A percentile compares a stretch with the other conserved stretches of the same genome.
These are phyloP conservation scores for Graptemys geographica DNA, from an alignment of 2,797 vertebrate species.

Conservation along the genomic window DNA sequence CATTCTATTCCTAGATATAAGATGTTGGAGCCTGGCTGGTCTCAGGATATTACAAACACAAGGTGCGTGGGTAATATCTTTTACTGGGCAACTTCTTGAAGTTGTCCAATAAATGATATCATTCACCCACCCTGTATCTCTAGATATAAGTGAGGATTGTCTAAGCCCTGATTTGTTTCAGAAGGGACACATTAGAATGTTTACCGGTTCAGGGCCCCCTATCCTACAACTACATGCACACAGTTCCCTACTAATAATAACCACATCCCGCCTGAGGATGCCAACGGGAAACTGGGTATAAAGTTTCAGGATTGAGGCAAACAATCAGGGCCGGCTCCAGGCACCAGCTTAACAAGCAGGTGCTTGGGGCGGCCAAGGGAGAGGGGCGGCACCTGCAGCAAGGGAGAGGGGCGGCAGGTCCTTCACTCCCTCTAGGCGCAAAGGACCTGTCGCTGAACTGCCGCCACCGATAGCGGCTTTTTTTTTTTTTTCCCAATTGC, in stretches of 20 bases:
- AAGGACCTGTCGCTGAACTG: too few relatives aligned
- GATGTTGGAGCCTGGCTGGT: not conserved
- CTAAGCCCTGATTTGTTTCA: not conserved
- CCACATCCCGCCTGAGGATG: not conserved
- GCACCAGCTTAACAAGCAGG: too few relatives aligned
- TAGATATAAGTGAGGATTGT: not conserved
- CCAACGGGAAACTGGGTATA: fast-evolving
- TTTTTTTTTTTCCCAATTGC: too few relatives aligned
- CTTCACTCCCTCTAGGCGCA: too few relatives aligned
- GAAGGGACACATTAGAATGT: not conserved
- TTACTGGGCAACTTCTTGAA: not conserved
- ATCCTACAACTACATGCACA: not conserved
- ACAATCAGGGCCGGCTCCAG: not conserved
- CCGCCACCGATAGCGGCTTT: too few relatives aligned
- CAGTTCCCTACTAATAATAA: not conserved
- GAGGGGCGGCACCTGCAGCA: too few relatives aligned
- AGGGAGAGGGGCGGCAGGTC: too few relatives aligned
- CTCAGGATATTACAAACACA: not conserved
- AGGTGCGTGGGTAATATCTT: not conserved
- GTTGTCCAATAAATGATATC: too few relatives aligned
- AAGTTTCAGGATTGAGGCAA: not conserved
- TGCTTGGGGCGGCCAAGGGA: too few relatives aligned
- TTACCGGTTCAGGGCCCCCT: too few relatives aligned
- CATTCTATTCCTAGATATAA: not conserved
- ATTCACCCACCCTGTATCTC: too few relatives aligned